Evolutionary conservation across 2,888 invertebrate genomes (phyloP), one percentile per base, ranked within the genome.

Genomic region (Lutraria lutraria): DNA sequence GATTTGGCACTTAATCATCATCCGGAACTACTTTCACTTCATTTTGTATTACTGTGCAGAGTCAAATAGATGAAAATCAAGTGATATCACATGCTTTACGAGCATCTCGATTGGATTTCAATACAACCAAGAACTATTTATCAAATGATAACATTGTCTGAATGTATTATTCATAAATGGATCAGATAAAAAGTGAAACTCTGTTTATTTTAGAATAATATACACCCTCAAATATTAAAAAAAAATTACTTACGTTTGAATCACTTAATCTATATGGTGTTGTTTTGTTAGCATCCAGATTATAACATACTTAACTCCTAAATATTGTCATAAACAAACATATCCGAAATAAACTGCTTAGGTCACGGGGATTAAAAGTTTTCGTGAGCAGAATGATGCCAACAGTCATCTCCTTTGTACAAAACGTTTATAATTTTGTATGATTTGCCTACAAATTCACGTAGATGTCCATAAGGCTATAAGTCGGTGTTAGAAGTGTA

Each of bases 21-120:
- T 43, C 13, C 12, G 72, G 72, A 52, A 85, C 72, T 34, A 53
- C 52, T 43, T 72, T 85, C 43, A 19, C 34, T 19, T 31, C 52
- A 72, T 76, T 85, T 72, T 68, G 54, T 29, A 72, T 85, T 52
- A 29, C 19, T n/a, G 16, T 34, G 19, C 52, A 68, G 25, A 21
- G 63, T 25, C 56, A 56, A 3, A 56, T 56, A 3, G 6, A 8
- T 56, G 43, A 43, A 43, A 43, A 43, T 43, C 15, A 56, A 3
- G 56, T 56, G 56, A 56, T 19, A 56, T 56, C 56, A 56, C 19
- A 15, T 16, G 56, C 2, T 56, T 56, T 19, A 16, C 16, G 56
- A 8, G 16, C 12, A 56, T 56, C 19, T 56, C 6, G 56, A 43
- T 43, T 43, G 2, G 43, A 43, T 43, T 43, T 43, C 43, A 43